Base-by-base conservation (phyloP, 1,140 invertebrate genomes). In the Drosophila kepulauana region DNA sequence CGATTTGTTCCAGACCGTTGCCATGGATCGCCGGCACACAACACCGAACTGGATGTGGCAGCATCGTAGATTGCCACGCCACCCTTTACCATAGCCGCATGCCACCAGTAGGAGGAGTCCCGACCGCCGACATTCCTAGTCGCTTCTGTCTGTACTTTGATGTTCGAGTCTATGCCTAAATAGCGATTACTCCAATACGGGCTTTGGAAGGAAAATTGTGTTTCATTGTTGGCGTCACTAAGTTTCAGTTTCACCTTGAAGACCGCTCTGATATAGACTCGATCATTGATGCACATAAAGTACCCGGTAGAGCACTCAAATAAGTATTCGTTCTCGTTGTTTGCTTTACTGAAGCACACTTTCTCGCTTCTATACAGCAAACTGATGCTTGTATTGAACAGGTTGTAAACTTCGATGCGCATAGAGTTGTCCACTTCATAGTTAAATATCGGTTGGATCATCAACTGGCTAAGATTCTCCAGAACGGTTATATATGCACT, bases 141-240 rank as follows among this genome's bases (percentile, higher is more conserved):
- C 5, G 20, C 0, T 25, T 43, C 4, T n/a, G 13, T 4, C 13
- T 56, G 15, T 74, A 0, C 59, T 43, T 7, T 25, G 61, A 87
- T n/a, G 8, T 48, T 11, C 56, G 0, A 61, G 16, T 91, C 70
- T 54, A 81, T 46, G 0, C 49, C 28, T 5, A 91, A 82, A 10
- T 89, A 91, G 7, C 81, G 84, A 59, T 68, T 82, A 5, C 64
- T n/a, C 89, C 89, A 91, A 45, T 61, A 91, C 1, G 75, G 43
- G 15, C 72, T 86, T 8, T 64, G 78, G 28, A 79, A 86, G 5
- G 77, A 70, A 52, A 79, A 86, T 38, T 75, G 35, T 20, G 45
- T 67, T 43, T 43, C 11, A 33, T 72, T 70, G 25, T 73, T 72
- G n/a, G n/a, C 13, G 75, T 46, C 0, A 49, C 62, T 0, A 25